Evolutionary conservation across 1,140 invertebrate genomes (phyloP), one percentile per base, ranked within the genome.

Genomic region (Piezodorus guildinii): DNA sequence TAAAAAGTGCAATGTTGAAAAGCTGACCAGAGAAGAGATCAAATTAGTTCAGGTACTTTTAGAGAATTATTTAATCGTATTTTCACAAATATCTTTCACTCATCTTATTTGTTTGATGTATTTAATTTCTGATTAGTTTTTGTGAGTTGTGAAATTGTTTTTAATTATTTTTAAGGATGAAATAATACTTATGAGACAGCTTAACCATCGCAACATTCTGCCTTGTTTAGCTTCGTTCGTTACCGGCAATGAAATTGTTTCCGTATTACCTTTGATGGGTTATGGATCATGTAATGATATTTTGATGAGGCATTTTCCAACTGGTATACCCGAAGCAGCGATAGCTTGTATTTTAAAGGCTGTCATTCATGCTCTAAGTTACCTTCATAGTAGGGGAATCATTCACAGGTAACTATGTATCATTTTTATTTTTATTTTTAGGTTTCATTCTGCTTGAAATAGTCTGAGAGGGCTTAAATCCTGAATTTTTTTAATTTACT

Each of bases 271-370:
- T 4, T 75, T 90, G 17, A 88, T 91, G 84, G 83, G 80, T 15
- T 89, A 83, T 73, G 88, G 89, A 8, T 91, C 89, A 0, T 90
- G 89, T 71, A 78, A 83, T 69, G 85, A 89, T 73, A 79, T 93
- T 69, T 78, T 94, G 9, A 83, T 83, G 70, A 82, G 83, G 62
- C 85, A 88, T 73, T 94, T 90, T 74, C 79, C 77, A 51, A 82
- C 85, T 72, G 87, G 87, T 21, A 76, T 96, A 51, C 85, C 90
- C 2, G 92, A 96, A 76, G 72, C 83, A 51, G 84, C 87, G 23
- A 85, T 93, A 70, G 81, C 87, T 39, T 81, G 87, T 63, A 87
- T 95, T 68, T 73, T 94, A 30, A 79, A 80, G 71, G 90, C 94
- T 76, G 80, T 90, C 21, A 75, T 94, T 52, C 73, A 79, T 45